Percentiles rank a stretch among this genome's conserved stretches.
Conservation (phyloP, 2,888 invertebrate genomes). For the Drosophila ezoana region DNA sequence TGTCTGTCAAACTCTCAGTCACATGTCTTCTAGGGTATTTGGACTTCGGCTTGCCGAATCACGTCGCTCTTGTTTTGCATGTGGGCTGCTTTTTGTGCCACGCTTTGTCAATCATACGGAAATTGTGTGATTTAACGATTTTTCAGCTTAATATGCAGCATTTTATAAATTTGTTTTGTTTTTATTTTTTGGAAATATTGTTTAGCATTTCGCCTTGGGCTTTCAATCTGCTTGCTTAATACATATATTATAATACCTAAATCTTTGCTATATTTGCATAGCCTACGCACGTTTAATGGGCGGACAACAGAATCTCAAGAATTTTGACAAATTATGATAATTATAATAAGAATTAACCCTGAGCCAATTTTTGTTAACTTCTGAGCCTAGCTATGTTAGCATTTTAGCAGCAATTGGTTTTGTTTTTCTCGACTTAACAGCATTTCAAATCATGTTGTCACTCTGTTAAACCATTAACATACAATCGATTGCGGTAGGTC, state of each 20-base stretch:
- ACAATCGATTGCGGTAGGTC: constrained; percentile 58
- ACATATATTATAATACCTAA: not conserved
- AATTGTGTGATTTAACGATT: constrained; percentile 22
- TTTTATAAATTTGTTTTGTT: constrained; percentile 1
- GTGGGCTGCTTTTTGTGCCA: constrained; percentile 45
- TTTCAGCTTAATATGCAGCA: constrained; percentile 21
- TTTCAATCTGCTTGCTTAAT: constrained; percentile 9
- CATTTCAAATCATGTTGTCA: not conserved
- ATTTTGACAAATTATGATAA: not conserved
- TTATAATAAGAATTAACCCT: too few relatives aligned
- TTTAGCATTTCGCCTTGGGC: constrained; percentile 35
- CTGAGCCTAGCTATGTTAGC: too few relatives aligned
- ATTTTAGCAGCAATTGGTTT: too few relatives aligned
- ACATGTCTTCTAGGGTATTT: too few relatives aligned
- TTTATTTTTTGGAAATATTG: not conserved
- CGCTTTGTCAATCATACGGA: constrained; percentile 58
- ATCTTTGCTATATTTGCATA: constrained; percentile 5
- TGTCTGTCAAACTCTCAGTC: too few relatives aligned
- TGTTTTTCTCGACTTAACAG: too few relatives aligned
- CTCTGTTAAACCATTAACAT: constrained; percentile 34
- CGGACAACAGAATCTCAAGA: not conserved
- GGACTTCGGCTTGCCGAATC: too few relatives aligned
- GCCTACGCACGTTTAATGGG: constrained; percentile 17
- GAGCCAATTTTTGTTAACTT: too few relatives aligned
- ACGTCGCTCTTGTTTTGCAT: constrained; percentile 5